Evolutionary conservation across 2,797 vertebrate species (phyloP), one percentile per base, ranked within the genome.

Genomic region (Helostoma temminkii): DNA sequence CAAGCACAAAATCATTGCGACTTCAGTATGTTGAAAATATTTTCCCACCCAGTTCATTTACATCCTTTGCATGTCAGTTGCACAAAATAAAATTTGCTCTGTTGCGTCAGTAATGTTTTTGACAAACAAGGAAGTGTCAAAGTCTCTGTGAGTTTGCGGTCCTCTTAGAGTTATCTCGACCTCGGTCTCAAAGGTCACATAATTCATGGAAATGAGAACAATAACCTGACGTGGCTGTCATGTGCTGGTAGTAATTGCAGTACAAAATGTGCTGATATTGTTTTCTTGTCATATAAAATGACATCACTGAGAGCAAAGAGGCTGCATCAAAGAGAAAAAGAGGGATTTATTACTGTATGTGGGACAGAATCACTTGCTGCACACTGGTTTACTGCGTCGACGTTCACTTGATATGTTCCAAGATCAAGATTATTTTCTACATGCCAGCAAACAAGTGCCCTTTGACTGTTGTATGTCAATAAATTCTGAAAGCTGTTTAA

Each of bases 141-240:
- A 84, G 82, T 82, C 63, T 70, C 63, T n/a, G 69, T 84, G 69
- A 74, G 65, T 71, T 81, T 72, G 41, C 12, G 0, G 63, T 58
- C 24, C 54, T 71, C 42, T 66, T 6, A 14, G 36, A 30, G 37
- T 65, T 64, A 68, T 77, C 43, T 9, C 45, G 9, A 41, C 71
- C 61, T 48, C 5, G 24, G 69, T 82, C 59, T 82, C 77, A 86
- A 88, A 86, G 78, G 80, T 86, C 82, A 81, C 54, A 55, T 59
- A 68, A 63, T 58, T 74, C 48, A 72, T 63, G 71, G 52, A 75
- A 79, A 75, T 71, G 41, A 71, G 53, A 76, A 47, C 70, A 78
- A 37, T 55, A 62, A 71, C 56, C 74, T 75, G 39, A 45, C 57
- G 30, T 73, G 63, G 58, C 72, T 14, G 73, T 86, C 78, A 71